These are phyloP conservation scores for Geococcyx californianus DNA, from an alignment of 2,113 vertebrate genomes.

Conservation along the genomic window DNA sequence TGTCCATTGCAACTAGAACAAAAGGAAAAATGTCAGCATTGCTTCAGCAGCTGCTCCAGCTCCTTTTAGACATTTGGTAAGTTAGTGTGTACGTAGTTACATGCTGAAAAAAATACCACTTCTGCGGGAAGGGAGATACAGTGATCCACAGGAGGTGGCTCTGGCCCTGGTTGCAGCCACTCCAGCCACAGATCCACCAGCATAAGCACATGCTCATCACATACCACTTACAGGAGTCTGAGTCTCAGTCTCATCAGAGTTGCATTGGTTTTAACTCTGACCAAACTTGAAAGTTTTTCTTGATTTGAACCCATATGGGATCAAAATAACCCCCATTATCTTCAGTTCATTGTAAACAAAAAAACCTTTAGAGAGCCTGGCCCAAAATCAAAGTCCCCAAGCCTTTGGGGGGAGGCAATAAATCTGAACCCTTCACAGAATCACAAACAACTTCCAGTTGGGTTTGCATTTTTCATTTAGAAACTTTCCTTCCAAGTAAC, in stretches of 20 bases:
- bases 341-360: not conserved
- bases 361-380: not conserved
- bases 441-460: not conserved
- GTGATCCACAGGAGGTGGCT: accelerated
- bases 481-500: not conserved
- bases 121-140: not conserved
- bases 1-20: not conserved
- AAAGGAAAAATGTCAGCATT: not conserved
- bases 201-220: accelerated
- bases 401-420: not conserved
- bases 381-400: not conserved
- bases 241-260: not conserved
- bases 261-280: not conserved
- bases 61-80: not conserved
- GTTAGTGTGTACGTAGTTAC: not conserved
- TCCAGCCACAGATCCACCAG: not conserved
- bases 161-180: not conserved
- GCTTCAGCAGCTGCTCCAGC: not conserved
- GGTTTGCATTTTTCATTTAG: not conserved
- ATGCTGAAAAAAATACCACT: not conserved
- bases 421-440: not conserved
- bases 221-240: not conserved
- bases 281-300: not conserved
- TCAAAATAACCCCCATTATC: not conserved
- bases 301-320: not conserved